These are phyloP conservation scores for Agrotis segetum DNA, from an alignment of 2,888 invertebrate genomes.

Conservation along the genomic window DNA sequence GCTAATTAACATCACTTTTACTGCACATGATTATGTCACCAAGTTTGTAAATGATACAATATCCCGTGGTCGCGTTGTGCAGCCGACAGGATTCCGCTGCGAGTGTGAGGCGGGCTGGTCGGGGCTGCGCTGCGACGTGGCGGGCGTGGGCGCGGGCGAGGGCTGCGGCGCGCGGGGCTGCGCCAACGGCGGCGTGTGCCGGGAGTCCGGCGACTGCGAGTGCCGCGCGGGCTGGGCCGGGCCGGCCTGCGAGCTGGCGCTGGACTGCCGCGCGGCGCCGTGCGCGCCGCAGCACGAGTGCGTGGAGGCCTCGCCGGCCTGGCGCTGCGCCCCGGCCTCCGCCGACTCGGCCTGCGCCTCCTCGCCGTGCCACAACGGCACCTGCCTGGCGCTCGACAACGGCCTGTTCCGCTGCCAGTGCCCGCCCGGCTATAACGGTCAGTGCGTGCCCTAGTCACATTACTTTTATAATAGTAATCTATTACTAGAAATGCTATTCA, in stretches of 20 bases:
- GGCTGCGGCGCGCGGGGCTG: conserved; percentile 92
- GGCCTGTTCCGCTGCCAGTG: conserved; percentile 94
- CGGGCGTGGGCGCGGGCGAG: conserved; percentile 82
- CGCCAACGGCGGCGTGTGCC: conserved; percentile 92
- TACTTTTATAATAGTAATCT: no score
- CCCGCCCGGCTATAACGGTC: conserved; percentile 83
- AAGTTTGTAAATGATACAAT: not conserved
- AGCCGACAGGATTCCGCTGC: conserved; percentile 91
- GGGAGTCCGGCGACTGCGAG: conserved; percentile 88
- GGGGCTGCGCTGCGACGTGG: conserved; percentile 79
- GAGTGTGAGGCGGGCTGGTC: conserved; percentile 93
- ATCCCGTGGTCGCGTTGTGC: not conserved
- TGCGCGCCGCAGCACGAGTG: conserved; percentile 87
- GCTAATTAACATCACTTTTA: not conserved
- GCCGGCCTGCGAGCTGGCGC: conserved; percentile 91
- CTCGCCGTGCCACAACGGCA: conserved; percentile 94
- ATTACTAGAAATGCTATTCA: not conserved
- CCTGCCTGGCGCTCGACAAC: conserved; percentile 92
- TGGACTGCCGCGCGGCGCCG: conserved; percentile 92
- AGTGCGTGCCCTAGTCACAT: conserved; percentile 35
- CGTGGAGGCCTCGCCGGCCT: conserved; percentile 83
- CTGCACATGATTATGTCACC: not conserved
- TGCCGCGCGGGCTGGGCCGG: conserved; percentile 93
- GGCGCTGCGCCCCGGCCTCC: conserved; percentile 91
- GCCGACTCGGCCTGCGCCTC: conserved; percentile 93